Conservation (phyloP, 2,888 invertebrate species). For the Alentia gelatinosa region DNA sequence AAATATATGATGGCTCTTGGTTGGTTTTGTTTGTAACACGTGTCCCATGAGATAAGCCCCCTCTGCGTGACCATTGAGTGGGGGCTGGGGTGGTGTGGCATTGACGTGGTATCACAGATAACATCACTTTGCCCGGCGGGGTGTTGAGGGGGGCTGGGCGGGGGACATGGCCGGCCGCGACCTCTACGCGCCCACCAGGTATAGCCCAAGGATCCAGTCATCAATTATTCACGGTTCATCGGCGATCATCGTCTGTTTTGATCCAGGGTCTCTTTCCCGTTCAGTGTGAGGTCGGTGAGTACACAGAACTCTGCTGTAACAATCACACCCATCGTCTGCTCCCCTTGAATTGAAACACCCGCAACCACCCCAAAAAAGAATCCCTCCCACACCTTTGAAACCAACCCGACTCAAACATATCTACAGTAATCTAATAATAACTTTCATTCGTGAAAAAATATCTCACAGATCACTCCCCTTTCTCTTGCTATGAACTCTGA, state of each 20-base stretch:
- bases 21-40: background rate
- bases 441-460: no score
- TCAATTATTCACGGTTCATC: slow-evolving; percentile 32
- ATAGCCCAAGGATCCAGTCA: slow-evolving; percentile 14
- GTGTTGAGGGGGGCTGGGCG: background rate
- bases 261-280: slow-evolving; percentile 13
- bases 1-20: no score
- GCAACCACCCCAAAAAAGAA: background rate
- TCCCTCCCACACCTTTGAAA: background rate
- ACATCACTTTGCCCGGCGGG: no score
- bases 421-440: no score
- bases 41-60: background rate
- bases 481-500: background rate
- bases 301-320: background rate
- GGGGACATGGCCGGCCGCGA: no score
- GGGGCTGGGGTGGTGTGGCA: no score
- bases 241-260: slow-evolving; percentile 31
- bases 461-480: background rate
- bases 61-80: background rate
- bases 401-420: background rate
- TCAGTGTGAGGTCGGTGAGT: background rate
- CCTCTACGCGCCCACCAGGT: background rate
- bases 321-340: background rate
- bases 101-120: no score
- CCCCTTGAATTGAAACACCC: background rate